A percentile compares a stretch with the other conserved stretches of the same genome.
Conservation (phyloP, 1,140 invertebrate species). For the Drosophila sechellia region DNA sequence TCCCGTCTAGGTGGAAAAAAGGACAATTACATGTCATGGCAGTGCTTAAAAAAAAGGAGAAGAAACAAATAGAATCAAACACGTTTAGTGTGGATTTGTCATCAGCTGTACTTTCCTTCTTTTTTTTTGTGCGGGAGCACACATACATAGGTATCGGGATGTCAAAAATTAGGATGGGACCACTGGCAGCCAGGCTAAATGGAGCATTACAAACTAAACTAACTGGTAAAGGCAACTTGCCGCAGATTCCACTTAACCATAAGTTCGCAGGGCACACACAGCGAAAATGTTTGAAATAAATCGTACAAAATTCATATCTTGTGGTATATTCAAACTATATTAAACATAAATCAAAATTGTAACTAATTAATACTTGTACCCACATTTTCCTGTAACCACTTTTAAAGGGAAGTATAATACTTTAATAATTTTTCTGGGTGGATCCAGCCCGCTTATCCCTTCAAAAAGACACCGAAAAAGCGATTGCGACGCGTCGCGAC, state of each 20-base stretch:
- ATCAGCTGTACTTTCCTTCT: slow-evolving; percentile 43
- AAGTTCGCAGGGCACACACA: neutral
- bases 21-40: slow-evolving; percentile 52
- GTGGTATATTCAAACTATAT: too few relatives aligned
- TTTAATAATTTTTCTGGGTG: slow-evolving; percentile 8
- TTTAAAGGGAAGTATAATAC: neutral
- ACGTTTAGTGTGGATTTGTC: slow-evolving; percentile 80
- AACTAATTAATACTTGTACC: too few relatives aligned
- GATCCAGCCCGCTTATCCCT: slow-evolving; percentile 8
- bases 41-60: slow-evolving; percentile 6
- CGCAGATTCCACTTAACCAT: slow-evolving; percentile 32
- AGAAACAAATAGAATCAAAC: slow-evolving; percentile 74
- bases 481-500: slow-evolving; percentile 74
- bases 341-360: too few relatives aligned
- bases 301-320: neutral
- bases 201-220: slow-evolving; percentile 80
- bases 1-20: slow-evolving; percentile 36
- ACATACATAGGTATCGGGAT: slow-evolving; percentile 12
- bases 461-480: slow-evolving; percentile 31
- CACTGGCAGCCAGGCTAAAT: slow-evolving; percentile 62
- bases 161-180: slow-evolving; percentile 5
- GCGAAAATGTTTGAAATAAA: slow-evolving; percentile 3
- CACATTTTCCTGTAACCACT: too few relatives aligned
- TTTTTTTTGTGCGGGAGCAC: neutral
- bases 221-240: slow-evolving; percentile 71